A percentile compares a stretch with the other conserved stretches of the same genome.
Conservation (phyloP, 2,113 vertebrate species). For the Coreoperca whiteheadi region DNA sequence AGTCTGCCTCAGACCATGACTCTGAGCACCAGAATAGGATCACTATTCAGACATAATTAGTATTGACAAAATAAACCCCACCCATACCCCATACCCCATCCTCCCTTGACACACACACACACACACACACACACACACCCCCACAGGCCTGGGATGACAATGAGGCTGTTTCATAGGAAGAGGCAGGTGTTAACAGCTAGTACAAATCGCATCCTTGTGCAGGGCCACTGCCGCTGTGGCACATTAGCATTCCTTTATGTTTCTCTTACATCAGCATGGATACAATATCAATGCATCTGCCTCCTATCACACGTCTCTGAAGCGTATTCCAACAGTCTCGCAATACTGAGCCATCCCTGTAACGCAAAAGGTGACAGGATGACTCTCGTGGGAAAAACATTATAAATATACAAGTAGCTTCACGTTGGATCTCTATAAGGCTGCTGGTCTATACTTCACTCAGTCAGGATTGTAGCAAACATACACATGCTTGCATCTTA, state of each 20-base stretch:
- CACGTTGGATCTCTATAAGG: not conserved
- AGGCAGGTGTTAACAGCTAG: slow-evolving; percentile 74
- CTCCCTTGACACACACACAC: not conserved
- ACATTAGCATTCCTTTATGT: slow-evolving; percentile 79
- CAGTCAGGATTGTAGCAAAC: not conserved
- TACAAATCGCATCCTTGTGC: slow-evolving; percentile 80
- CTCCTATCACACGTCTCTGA: not conserved
- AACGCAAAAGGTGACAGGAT: not conserved
- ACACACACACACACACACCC: slow-evolving; percentile 6
- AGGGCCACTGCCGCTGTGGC: slow-evolving; percentile 56
- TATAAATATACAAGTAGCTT: not conserved
- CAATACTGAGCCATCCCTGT: not conserved
- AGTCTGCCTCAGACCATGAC: not conserved
- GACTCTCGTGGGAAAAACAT: not conserved
- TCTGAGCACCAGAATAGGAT: slow-evolving; percentile 56
- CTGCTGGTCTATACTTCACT: not conserved
- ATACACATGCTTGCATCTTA: not conserved
- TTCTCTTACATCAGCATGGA: slow-evolving; percentile 55
- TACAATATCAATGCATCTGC: slow-evolving; percentile 47
- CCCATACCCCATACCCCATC: not conserved
- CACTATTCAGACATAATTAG: slow-evolving; percentile 51
- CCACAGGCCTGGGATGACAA: slow-evolving; percentile 55
- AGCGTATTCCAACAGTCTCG: not conserved
- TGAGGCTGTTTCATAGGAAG: slow-evolving; percentile 71
- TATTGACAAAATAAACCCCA: slow-evolving; percentile 21